Percentiles rank a stretch among this genome's conserved stretches.
Evolutionary conservation across 2,113 vertebrate species (phyloP).

Genomic region (Pyxicephalus adspersus): DNA sequence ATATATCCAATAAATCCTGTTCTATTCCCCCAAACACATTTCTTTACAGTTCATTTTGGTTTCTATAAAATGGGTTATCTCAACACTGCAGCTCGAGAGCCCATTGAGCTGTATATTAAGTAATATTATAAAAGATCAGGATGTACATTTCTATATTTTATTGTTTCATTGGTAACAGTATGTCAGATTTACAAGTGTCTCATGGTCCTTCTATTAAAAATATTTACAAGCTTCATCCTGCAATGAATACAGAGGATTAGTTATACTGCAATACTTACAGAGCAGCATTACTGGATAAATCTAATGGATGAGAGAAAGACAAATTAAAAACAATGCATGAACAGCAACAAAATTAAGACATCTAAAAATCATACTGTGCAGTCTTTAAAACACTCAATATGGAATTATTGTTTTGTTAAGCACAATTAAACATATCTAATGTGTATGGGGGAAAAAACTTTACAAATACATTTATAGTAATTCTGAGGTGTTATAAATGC

Average conservation of each 20-base stretch:
- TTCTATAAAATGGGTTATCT: conserved; percentile 40
- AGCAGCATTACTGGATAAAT: conserved; percentile 1
- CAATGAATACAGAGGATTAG: conserved; percentile 4
- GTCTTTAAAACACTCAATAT: too few relatives aligned
- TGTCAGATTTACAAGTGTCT: conserved; percentile 9
- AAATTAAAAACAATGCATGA: conserved; percentile 3
- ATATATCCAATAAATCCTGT: not conserved
- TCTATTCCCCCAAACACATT: not conserved
- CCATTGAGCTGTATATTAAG: conserved; percentile 16
- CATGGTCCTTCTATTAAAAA: conserved; percentile 3
- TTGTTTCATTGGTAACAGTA: conserved; percentile 24
- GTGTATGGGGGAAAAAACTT: too few relatives aligned
- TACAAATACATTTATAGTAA: too few relatives aligned
- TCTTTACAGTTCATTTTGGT: conserved; percentile 28
- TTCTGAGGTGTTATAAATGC: too few relatives aligned
- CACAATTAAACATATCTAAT: too few relatives aligned
- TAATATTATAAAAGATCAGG: conserved; percentile 1
- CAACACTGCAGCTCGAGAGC: conserved; percentile 21
- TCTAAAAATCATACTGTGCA: not conserved
- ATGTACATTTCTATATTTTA: conserved; percentile 6
- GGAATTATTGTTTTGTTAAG: too few relatives aligned
- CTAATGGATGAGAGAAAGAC: not conserved
- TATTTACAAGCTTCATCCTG: not conserved
- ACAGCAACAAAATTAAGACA: not conserved
- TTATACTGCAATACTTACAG: not conserved